phyloP scores from a whole-genome alignment of 2,888 invertebrate species.

The Drosophila kokeensis region DNA sequence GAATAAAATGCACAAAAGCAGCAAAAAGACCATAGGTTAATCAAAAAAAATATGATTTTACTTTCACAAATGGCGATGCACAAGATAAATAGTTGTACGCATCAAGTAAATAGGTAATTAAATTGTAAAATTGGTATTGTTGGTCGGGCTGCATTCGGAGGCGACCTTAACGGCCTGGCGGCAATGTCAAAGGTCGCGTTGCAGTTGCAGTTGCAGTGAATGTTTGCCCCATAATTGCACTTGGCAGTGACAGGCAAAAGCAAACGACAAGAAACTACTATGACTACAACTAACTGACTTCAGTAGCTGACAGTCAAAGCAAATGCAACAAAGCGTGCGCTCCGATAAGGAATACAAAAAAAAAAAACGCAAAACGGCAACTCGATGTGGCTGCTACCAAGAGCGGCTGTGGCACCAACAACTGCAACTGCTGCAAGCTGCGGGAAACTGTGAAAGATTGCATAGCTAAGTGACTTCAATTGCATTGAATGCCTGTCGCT shows the following conservation, averaged over 20 bases:
- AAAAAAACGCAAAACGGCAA: constrained; percentile 16
- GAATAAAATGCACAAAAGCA: not conserved
- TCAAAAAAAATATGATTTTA: constrained; percentile 23
- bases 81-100: constrained; percentile 37
- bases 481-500: constrained; percentile 71
- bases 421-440: constrained; percentile 15
- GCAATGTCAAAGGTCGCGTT: constrained; percentile 67
- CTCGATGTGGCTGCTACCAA: constrained; percentile 28
- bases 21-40: constrained; percentile 20
- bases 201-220: constrained; percentile 49
- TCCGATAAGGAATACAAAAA: constrained; percentile 36
- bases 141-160: not conserved
- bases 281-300: constrained; percentile 30
- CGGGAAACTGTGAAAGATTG: constrained; percentile 75
- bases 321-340: constrained; percentile 61
- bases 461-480: constrained; percentile 78
- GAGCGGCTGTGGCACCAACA: constrained; percentile 17
- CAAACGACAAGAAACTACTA: constrained; percentile 32
- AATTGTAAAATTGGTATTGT: constrained; percentile 38
- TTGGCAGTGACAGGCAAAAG: constrained; percentile 67
- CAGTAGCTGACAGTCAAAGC: constrained; percentile 62
- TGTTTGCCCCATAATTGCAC: constrained; percentile 74
- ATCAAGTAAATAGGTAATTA: constrained; percentile 50
- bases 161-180: constrained; percentile 35
- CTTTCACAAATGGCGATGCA: constrained; percentile 16